Conservation (phyloP, 2,888 invertebrate species). For the Odontocolon sp. region DNA sequence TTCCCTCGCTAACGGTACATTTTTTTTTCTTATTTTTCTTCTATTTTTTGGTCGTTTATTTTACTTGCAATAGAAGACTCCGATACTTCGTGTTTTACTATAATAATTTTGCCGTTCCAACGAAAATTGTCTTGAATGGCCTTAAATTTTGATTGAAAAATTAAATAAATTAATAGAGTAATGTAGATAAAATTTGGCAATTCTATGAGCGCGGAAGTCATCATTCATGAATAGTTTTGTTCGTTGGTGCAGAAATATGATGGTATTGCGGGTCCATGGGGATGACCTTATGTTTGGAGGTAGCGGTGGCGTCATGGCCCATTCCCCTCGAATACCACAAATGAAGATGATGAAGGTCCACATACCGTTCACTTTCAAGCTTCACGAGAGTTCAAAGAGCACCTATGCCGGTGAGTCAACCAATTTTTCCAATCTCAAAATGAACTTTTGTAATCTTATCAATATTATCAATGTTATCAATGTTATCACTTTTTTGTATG, state of each 20-base stretch:
- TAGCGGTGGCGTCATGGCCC: constrained; percentile 81
- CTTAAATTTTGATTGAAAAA: background rate
- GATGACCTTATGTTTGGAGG: constrained; percentile 85
- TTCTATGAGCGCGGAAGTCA: background rate
- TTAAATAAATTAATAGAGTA: background rate
- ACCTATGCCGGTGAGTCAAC: constrained; percentile 86
- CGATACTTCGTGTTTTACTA: background rate
- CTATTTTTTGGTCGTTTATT: background rate
- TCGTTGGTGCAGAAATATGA: constrained; percentile 86
- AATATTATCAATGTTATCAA: too few species aligned
- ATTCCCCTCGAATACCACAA: constrained; percentile 86
- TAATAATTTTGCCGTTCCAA: background rate
- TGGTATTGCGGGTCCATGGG: constrained; percentile 87
- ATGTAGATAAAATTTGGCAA: background rate
- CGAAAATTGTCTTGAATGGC: background rate
- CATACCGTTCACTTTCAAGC: constrained; percentile 91
- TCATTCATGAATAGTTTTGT: constrained; percentile 49
- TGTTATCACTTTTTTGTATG: background rate
- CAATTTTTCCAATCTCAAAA: too few species aligned
- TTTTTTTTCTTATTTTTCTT: background rate
- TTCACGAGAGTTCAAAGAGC: constrained; percentile 87
- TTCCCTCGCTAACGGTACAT: constrained; percentile 25
- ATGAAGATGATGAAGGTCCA: constrained; percentile 92
- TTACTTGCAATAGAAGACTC: background rate
- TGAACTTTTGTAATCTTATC: too few species aligned